Evolutionary conservation across 2,113 vertebrate genomes (phyloP).

Genomic region (Cryptoleucopteryx plumbea): DNA sequence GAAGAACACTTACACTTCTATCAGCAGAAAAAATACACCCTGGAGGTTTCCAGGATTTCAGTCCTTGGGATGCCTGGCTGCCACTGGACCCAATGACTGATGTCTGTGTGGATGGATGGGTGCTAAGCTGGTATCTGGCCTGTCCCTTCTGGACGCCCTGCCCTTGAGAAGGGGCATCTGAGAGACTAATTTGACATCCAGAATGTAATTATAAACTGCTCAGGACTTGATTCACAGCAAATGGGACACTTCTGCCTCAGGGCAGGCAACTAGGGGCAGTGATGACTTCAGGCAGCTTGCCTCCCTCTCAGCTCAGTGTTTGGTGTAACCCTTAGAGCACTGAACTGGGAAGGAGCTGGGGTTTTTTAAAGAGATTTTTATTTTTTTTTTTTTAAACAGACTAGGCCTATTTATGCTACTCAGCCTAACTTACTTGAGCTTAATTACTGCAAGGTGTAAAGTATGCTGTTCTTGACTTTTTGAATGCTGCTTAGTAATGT

Average conservation of each 20-base stretch:
- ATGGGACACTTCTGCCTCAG: not conserved
- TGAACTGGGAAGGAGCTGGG: not conserved
- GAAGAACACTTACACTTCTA: not conserved
- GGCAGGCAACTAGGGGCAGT: not conserved
- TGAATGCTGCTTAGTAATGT: not conserved
- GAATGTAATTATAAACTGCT: not conserved
- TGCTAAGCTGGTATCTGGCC: not conserved
- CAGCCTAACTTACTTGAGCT: not conserved
- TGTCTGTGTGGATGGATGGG: accelerated
- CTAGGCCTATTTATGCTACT: not conserved
- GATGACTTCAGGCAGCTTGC: not conserved
- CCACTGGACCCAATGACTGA: not conserved
- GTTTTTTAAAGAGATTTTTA: not conserved
- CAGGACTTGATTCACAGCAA: not conserved
- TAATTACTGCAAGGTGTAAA: not conserved
- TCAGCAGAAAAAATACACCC: not conserved
- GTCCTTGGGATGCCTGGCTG: not conserved
- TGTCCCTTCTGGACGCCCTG: not conserved
- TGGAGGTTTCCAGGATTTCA: not conserved
- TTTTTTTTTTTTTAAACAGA: not conserved
- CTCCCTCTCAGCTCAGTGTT: not conserved
- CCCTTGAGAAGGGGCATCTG: not conserved
- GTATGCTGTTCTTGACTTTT: not conserved
- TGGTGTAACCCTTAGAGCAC: not conserved
- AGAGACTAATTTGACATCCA: not conserved